Evolutionary conservation across 2,797 vertebrate genomes (phyloP), one percentile per base, ranked within the genome.

Genomic region (Lagodon rhomboides): DNA sequence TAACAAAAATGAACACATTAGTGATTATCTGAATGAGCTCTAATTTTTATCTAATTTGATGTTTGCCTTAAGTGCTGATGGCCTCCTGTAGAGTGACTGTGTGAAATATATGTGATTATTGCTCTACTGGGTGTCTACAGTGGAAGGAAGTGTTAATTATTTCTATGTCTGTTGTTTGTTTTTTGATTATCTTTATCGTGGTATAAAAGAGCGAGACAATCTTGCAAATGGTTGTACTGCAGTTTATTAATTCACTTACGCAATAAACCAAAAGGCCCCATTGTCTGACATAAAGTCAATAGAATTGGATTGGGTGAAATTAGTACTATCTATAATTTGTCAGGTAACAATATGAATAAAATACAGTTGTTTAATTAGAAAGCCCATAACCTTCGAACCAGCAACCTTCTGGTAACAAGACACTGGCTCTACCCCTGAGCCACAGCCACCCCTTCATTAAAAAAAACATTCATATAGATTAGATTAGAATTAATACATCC

Each of bases 31-130:
- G 27, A 60, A 41, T 25, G 6, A 25, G 12, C 54, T 73, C 22
- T 34, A 5, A 62, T 18, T 73, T 64, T 46, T 22, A 47, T 64
- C 25, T 65, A 44, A 64, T 73, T 20, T 65, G 43, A 62, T 62
- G 49, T 43, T 67, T 47, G 50, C 41, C 20, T 46, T 34, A 3
- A 55, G 23, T 34, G 25, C 41, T 22, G 25, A 53, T 23, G 25
- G 34, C n/a, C 47, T 72, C 56, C 43, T 63, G 43, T 2, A 23
- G 27, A 50, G 25, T 22, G 30, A 22, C 23, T 4, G 16, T 22
- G 27, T 51, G 49, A 66, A 22, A 66, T 16, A 53, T 53, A 15
- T 51, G 30, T 66, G 30, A 67, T 41, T 53, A 23, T 23, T 53
- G n/a, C 20, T 15, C 1, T 18, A 27, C 27, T 47, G 23, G n/a